Base-by-base conservation (phyloP, 2,888 invertebrate species). In the Nysson spinosus region DNA sequence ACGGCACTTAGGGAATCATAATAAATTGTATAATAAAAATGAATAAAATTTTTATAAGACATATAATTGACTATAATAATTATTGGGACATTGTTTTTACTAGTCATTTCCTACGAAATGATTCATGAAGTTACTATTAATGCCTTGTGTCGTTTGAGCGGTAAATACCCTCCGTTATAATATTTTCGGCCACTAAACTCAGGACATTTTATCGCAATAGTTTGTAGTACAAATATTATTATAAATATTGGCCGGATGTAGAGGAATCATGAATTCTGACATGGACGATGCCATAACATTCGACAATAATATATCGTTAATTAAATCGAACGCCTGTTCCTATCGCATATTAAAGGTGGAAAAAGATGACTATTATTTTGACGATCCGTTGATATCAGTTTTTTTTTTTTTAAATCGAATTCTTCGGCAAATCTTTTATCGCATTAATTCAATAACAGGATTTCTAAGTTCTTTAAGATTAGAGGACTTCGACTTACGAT, bases 111-210 rank as follows among this genome's bases (percentile, higher is more conserved):
- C 72, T 78, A 66, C 76, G 74, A 80, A 83, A 81, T 79, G 72
- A 77, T 74, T 79, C 79, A 80, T 52, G 80, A 83, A 84, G 83
- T 77, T 79, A 77, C 74, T 79, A 75, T 61, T 75, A 72, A 57
- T 68, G 74, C 75, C 73, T 77, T 69, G 71, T 69, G 65, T 70
- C 46, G 47, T 78, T 83, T 83, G 83, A 83, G 82, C 83, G 72
- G 58, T 57, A 75, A 71, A 43, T 75, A 77, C 62, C 62, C 70
- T 75, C 72, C 62, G 32, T 54, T 49, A 66, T 35, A 50, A 43
- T 49, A 44, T 42, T 24, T 47, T 67, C 58, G 67, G 64, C 66
- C 63, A 64, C 63, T 58, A 65, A 64, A 47, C 44, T 32, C 16
- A 55, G 50, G 51, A 56, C 52, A 58, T 49, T 69, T 52, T 44